These are phyloP conservation scores for Cheilosia soror DNA, from an alignment of 2,888 invertebrate genomes.

Conservation along the genomic window DNA sequence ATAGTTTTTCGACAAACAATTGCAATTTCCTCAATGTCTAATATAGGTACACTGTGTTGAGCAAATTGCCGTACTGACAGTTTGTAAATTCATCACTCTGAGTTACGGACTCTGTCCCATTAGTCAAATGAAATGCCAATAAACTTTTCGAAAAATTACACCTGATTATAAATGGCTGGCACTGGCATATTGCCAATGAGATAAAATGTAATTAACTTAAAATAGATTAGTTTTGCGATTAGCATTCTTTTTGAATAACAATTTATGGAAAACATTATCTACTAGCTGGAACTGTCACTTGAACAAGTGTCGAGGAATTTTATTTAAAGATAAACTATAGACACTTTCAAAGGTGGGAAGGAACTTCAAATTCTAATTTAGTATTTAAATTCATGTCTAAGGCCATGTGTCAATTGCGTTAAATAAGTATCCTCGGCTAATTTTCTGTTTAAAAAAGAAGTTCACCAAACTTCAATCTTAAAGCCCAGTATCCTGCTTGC, in stretches of 20 bases:
- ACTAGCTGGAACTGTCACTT: background rate
- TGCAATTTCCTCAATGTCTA: conserved; percentile 7
- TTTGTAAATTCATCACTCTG: background rate
- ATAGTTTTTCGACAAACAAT: background rate
- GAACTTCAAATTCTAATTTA: background rate
- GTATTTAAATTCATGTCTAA: background rate
- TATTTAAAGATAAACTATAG: background rate
- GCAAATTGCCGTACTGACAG: conserved; percentile 18
- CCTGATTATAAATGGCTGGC: background rate
- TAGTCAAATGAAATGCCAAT: conserved; percentile 9
- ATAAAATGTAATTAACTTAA: conserved; percentile 17
- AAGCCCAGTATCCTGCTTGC: too few species aligned
- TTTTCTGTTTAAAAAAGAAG: too few species aligned
- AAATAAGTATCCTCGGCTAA: too few species aligned
- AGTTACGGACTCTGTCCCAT: conserved; percentile 1
- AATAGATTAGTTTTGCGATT: conserved; percentile 21
- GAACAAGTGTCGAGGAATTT: background rate
- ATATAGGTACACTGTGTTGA: background rate
- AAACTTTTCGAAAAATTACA: conserved; percentile 15
- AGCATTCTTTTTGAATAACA: conserved; percentile 5
- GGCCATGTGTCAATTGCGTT: too few species aligned
- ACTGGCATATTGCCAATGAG: conserved; percentile 32
- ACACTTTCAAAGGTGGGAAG: too few species aligned
- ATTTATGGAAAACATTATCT: conserved; percentile 9
- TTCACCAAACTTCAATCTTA: too few species aligned